phyloP scores from a whole-genome alignment of 2,888 invertebrate genomes.

The Nemapogon koenigi region DNA sequence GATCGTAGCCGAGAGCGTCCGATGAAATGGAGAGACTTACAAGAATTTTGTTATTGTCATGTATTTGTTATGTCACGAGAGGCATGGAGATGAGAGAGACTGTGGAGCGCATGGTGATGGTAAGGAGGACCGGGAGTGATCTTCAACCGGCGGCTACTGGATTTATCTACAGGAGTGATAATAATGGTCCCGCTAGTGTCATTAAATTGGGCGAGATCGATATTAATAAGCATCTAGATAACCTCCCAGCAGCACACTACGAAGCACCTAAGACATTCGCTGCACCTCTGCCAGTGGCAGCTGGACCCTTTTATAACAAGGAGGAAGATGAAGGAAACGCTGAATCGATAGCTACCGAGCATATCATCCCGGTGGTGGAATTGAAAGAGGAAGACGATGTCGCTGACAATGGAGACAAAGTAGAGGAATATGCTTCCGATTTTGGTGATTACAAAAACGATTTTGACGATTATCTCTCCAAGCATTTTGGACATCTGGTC shows the following conservation, averaged over 20 bases:
- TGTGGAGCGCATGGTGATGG: slow-evolving; percentile 59
- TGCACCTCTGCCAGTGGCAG: slow-evolving; percentile 31
- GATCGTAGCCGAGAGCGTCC: slow-evolving; percentile 28
- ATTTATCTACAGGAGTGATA: slow-evolving; percentile 60
- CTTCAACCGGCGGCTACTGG: slow-evolving; percentile 66
- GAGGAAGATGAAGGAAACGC: slow-evolving; percentile 33
- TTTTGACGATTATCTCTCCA: slow-evolving; percentile 39
- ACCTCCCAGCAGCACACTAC: slow-evolving; percentile 30
- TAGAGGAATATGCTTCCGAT: slow-evolving; percentile 33
- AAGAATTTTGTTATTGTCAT: slow-evolving; percentile 14
- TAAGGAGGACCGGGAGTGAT: slow-evolving; percentile 62
- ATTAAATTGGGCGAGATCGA: slow-evolving; percentile 51
- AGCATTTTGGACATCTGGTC: slow-evolving; percentile 31
- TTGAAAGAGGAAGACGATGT: slow-evolving; percentile 33
- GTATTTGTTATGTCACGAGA: slow-evolving; percentile 16
- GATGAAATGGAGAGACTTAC: slow-evolving; percentile 35
- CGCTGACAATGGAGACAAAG: slow-evolving; percentile 36
- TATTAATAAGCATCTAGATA: slow-evolving; percentile 40
- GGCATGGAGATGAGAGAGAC: slow-evolving; percentile 56
- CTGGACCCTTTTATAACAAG: slow-evolving; percentile 32
- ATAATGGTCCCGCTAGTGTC: slow-evolving; percentile 50
- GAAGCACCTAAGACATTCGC: slow-evolving; percentile 37
- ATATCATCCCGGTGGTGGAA: slow-evolving; percentile 46
- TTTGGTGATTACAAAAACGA: slow-evolving; percentile 36
- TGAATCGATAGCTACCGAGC: slow-evolving; percentile 29